Percentiles rank a stretch among this genome's conserved stretches.
Conservation (phyloP, 2,797 vertebrate species). For the Sebastes paucispinis region DNA sequence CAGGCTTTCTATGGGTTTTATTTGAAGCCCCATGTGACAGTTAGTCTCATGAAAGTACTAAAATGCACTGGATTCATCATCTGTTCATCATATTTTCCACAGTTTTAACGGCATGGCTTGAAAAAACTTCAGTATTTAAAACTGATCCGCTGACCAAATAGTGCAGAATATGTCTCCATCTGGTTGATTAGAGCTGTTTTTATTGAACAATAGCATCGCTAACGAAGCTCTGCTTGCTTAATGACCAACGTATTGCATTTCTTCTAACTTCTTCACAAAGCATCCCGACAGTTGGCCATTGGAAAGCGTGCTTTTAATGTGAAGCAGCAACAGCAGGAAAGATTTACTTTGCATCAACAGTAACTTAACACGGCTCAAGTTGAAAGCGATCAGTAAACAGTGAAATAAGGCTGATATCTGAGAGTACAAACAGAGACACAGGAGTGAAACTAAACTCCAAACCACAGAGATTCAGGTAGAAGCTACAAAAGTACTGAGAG, state of each 20-base stretch:
- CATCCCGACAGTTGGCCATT: not conserved
- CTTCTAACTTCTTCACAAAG: not conserved
- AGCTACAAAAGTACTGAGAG: not conserved
- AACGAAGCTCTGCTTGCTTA: not conserved
- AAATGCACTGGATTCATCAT: not conserved
- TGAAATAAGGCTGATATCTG: not conserved
- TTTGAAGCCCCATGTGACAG: not conserved
- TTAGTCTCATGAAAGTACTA: not conserved
- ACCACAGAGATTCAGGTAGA: not conserved
- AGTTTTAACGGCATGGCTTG: no score
- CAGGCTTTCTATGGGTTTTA: not conserved
- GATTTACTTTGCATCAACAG: not conserved
- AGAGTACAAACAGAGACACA: not conserved
- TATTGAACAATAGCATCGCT: not conserved
- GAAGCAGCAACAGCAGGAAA: not conserved
- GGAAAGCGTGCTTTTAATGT: not conserved
- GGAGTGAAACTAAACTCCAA: not conserved
- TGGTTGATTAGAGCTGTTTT: not conserved
- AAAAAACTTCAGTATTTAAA: not conserved
- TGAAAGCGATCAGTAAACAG: not conserved
- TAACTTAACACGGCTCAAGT: not conserved
- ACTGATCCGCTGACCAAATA: not conserved
- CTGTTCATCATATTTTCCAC: not conserved
- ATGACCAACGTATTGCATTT: not conserved
- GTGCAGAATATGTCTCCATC: rapidly evolving